Percentiles rank a stretch among this genome's conserved stretches.
Evolutionary conservation across 1,140 invertebrate genomes (phyloP).

Genomic region (Stenopsyche tienmushanensis): DNA sequence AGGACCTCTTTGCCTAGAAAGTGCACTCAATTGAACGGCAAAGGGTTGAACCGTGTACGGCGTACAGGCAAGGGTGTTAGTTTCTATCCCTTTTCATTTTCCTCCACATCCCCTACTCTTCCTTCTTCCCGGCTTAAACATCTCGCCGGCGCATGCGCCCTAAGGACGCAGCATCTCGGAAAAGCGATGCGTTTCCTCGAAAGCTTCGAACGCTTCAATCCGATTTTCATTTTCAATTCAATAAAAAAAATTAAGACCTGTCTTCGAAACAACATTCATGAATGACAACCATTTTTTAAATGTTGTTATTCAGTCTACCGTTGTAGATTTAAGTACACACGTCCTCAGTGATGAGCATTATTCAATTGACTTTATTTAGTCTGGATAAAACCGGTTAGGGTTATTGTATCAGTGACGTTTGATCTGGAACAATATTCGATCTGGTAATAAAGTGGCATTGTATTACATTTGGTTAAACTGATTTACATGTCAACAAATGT

Average conservation of each 20-base stretch:
- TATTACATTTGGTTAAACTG: too few species aligned
- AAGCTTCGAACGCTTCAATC: slow-evolving; percentile 13
- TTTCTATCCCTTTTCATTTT: neutral
- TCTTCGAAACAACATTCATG: too few species aligned
- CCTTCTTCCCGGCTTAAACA: neutral
- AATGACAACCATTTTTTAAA: neutral
- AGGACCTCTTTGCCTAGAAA: neutral
- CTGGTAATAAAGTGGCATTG: too few species aligned
- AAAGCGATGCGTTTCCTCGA: slow-evolving; percentile 21
- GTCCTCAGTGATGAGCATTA: neutral
- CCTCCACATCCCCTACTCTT: slow-evolving; percentile 12
- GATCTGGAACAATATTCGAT: too few species aligned
- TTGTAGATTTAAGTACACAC: neutral
- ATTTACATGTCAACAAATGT: too few species aligned
- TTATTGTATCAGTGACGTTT: too few species aligned
- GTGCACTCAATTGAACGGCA: neutral
- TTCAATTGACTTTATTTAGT: neutral
- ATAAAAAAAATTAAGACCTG: neutral
- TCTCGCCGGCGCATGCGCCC: slow-evolving; percentile 29
- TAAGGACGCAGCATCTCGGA: slow-evolving; percentile 35
- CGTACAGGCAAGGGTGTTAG: neutral
- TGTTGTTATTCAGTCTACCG: neutral
- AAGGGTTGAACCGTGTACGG: neutral
- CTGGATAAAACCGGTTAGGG: too few species aligned
- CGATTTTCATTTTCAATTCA: slow-evolving; percentile 8